Evolutionary conservation across 2,888 invertebrate species (phyloP), one percentile per base, ranked within the genome.

Genomic region (Hypolimnas misippus): DNA sequence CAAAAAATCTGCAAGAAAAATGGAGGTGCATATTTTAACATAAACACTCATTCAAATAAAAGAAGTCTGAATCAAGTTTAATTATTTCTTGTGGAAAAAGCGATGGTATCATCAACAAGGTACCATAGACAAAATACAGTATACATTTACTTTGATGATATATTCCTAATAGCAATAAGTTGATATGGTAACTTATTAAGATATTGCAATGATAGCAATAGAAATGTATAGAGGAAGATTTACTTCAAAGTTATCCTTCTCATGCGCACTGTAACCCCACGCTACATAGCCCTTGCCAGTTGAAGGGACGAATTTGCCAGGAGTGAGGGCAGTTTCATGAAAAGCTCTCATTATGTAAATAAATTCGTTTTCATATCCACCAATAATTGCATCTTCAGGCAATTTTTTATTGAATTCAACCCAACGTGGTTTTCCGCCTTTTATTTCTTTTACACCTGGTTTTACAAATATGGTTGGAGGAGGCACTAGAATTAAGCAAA

Each of bases 241-340:
- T 75, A 94, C 95, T 89, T 97, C 95, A 80, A 96, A 96, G 44
- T 94, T 92, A 33, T 83, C 75, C 74, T 95, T 94, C n/a, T 93
- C 93, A 74, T 96, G 95, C 72, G 96, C 95, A 10, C 83, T 91
- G 10, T 96, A 96, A 16, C 96, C 97, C 95, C 96, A 68, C 16
- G 67, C 84, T 12, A 97, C 84, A 75, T 95, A 97, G 67, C 94
- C 94, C 0, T 93, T 89, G 8, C 94, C 94, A 76, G 96, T 94
- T 12, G 95, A 94, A 3, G 95, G 94, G 49, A 95, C 92, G 68
- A 95, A 93, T 83, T 97, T 96, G 19, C 97, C 97, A 53, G 97
- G 97, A 67, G 97, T 93, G 40, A 96, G 80, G n/a, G 94, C 96
- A 6, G 95, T 95, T 70, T 94, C 94, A 77, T 96, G 95, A 16